Conservation (phyloP, 1,140 invertebrate species). For the Dryas iulia region DNA sequence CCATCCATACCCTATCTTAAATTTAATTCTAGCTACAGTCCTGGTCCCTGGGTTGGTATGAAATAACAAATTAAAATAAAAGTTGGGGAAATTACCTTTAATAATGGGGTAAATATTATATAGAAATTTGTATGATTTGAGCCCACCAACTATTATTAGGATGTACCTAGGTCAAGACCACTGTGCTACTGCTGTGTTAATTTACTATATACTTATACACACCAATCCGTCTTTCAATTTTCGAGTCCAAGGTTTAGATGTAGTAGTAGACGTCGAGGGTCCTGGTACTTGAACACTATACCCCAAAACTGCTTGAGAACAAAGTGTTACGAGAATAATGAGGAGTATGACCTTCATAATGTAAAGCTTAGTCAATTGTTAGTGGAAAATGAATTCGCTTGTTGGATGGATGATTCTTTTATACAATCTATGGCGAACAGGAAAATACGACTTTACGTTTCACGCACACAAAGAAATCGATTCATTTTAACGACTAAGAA, state of each 20-base stretch:
- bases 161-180: too few species aligned
- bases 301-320: slow-evolving; percentile 29
- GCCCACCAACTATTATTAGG: background rate
- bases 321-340: slow-evolving; percentile 34
- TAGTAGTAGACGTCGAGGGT: slow-evolving; percentile 39
- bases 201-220: slow-evolving; percentile 26
- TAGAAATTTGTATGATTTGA: background rate
- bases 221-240: slow-evolving; percentile 53
- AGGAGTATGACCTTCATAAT: slow-evolving; percentile 40
- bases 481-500: background rate
- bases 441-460: slow-evolving; percentile 9
- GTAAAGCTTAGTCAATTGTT: slow-evolving; percentile 7
- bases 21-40: too few species aligned
- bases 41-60: too few species aligned
- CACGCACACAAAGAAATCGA: background rate
- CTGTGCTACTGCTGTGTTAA: background rate
- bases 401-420: slow-evolving; percentile 4
- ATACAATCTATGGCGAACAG: slow-evolving; percentile 5
- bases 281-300: background rate
- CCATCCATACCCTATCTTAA: too few species aligned
- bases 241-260: slow-evolving; percentile 40
- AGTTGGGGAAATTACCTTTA: too few species aligned
- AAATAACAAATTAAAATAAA: too few species aligned
- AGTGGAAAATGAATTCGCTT: slow-evolving; percentile 19
- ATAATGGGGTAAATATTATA: too few species aligned